Base-by-base conservation (phyloP, 1,140 invertebrate species). In the Muscidifurax raptorellus region DNA sequence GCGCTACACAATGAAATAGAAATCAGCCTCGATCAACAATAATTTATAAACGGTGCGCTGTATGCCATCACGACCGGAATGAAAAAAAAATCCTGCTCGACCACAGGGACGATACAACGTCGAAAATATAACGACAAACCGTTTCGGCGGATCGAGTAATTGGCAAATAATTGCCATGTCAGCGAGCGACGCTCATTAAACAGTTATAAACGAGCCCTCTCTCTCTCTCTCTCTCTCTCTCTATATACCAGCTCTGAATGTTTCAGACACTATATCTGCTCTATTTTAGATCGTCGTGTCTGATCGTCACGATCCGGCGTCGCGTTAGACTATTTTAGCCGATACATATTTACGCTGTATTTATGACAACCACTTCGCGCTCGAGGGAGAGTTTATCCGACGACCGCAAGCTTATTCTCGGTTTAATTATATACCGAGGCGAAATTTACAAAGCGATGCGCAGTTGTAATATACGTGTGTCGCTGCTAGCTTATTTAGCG, bases 131-230 rank as follows among this genome's bases (percentile, higher is more conserved):
- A 40, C 52, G 22, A 59, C 52, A 18, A 59, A 59, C 52, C 18
- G 5, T 22, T 22, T 5, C 18, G 52, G 22, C 15, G 6, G 22
- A 22, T 59, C 18, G 52, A 59, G 22, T 81, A 81, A 72, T 72
- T 28, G 71, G 12, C 6, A 82, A 27, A 12, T 64, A 82, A 82
- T 75, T 27, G 32, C 30, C 5, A 76, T 76, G 47, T 67, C 40
- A 12, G 36, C 36, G 18, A 0, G 25, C 22, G 74, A 47, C 25
- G 9, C 59, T 67, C 81, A 82, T 82, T 75, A 75, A 75, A 66
- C 25, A 76, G 81, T 69, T 67, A 83, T 83, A 77, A 83, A 67
- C 74, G 59, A 36, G 77, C 28, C 3, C n/a, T 47, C 22, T 13
- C 69, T 72, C 7, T 71, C 67, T 12, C n/a, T 71, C 10, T 27